Evolutionary conservation across 2,113 vertebrate genomes (phyloP).

Genomic region (Zosterops borbonicus): DNA sequence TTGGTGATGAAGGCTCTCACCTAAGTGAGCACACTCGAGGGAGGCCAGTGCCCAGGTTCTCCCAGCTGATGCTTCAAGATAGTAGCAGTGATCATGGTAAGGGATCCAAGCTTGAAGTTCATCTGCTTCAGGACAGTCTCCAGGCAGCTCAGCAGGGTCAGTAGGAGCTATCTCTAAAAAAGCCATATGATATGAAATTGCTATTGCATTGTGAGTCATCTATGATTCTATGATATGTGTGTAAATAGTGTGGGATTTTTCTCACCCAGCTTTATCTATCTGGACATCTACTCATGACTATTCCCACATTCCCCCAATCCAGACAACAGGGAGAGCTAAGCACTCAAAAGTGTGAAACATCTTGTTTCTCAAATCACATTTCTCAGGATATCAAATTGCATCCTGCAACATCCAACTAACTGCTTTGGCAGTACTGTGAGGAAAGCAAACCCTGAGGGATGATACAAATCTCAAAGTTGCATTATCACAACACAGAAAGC

Average conservation of each 20-base stretch:
- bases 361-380: background rate
- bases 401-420: background rate
- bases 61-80: slow-evolving; percentile 68
- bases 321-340: background rate
- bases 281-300: background rate
- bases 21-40: slow-evolving; percentile 83
- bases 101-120: slow-evolving; percentile 82
- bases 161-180: slow-evolving; percentile 80
- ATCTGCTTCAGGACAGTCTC: slow-evolving; percentile 81
- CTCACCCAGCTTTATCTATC: background rate
- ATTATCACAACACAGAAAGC: background rate
- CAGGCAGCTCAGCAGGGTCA: slow-evolving; percentile 84
- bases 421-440: background rate
- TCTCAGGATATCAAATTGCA: background rate
- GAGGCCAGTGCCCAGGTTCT: slow-evolving; percentile 85
- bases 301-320: background rate
- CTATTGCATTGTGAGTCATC: background rate
- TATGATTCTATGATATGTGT: background rate
- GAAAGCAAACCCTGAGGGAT: background rate
- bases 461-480: background rate
- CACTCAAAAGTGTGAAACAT: background rate
- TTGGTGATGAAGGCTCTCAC: slow-evolving; percentile 65
- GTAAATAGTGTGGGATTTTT: background rate
- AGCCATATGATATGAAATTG: background rate
- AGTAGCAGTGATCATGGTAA: slow-evolving; percentile 85